Base-by-base conservation (phyloP, 1,140 invertebrate genomes). In the Drosophila elegans region DNA sequence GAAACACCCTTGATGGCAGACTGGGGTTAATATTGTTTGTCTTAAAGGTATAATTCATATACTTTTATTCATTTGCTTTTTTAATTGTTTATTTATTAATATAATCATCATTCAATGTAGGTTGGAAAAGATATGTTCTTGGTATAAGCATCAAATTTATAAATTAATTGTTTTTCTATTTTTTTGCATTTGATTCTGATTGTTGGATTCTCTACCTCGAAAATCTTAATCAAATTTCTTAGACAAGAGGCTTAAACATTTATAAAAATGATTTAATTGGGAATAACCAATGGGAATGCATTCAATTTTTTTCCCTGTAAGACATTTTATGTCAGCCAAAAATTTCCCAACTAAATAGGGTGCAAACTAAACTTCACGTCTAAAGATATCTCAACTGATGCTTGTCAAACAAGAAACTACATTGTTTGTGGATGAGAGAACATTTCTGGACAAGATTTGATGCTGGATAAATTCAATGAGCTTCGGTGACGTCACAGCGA, bases 381-480 rank as follows among this genome's bases (percentile, higher is more conserved):
- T 9, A 52, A 12, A 25, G 39, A 45, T 39, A 46, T 66, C 61
- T 67, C 21, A 34, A n/a, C 36, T 29, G 45, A 57, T 45, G 63
- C 21, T 67, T 46, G 56, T 59, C 42, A 32, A 46, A 59, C 45
- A 27, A 44, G 38, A 48, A 44, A 51, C 7, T 38, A 12, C 16
- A n/a, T 16, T 2, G 25, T 16, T 25, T 10, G 63, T 38, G 64
- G 38, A 46, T 60, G 51, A 57, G 36, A 34, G 32, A 51, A 27
- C 10, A 49, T n/a, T 29, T 41, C 10, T 41, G 9, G 4, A 29
- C 12, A 38, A 49, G 66, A 71, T 57, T 53, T 4, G n/a, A 7
- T 42, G 32, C 29, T 42, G 21, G 39, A 13, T 44, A 85, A 80
- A 81, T 80, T 85, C 81, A 84, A 80, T 72, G 62, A 41, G 72